Evolutionary conservation across 2,113 vertebrate genomes (phyloP).

Genomic region (Lophius piscatorius): DNA sequence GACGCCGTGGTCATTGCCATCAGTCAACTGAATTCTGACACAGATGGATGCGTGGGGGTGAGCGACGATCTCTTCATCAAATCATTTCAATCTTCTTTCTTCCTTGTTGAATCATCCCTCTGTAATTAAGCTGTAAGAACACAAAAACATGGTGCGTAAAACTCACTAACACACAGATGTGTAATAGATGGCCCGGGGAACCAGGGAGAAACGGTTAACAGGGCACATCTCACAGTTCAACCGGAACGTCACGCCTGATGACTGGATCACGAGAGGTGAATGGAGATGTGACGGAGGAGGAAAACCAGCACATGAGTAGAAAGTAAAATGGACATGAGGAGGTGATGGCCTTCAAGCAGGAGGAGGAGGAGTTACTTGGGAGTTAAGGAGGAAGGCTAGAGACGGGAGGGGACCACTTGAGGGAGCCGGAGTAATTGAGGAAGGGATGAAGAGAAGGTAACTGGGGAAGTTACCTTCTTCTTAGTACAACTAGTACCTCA

Average conservation of each 20-base stretch:
- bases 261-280: neutral
- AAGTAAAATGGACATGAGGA: neutral
- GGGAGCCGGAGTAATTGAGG: neutral
- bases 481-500: too few species aligned
- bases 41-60: too few species aligned
- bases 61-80: neutral
- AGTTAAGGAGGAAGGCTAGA: too few species aligned
- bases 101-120: neutral
- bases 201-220: neutral
- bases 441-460: neutral
- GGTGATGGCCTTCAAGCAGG: neutral
- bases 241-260: too few species aligned
- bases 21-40: too few species aligned
- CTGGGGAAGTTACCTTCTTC: too few species aligned
- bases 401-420: too few species aligned
- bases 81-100: neutral
- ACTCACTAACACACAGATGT: too few species aligned
- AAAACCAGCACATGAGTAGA: neutral
- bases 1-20: neutral
- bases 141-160: too few species aligned
- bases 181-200: too few species aligned
- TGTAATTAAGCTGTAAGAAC: neutral
- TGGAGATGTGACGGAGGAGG: neutral
- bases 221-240: conserved; percentile 19
- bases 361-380: too few species aligned